Percentiles rank a stretch among this genome's conserved stretches.
Conservation (phyloP, 2,113 vertebrate genomes). For the Alethe castanea region DNA sequence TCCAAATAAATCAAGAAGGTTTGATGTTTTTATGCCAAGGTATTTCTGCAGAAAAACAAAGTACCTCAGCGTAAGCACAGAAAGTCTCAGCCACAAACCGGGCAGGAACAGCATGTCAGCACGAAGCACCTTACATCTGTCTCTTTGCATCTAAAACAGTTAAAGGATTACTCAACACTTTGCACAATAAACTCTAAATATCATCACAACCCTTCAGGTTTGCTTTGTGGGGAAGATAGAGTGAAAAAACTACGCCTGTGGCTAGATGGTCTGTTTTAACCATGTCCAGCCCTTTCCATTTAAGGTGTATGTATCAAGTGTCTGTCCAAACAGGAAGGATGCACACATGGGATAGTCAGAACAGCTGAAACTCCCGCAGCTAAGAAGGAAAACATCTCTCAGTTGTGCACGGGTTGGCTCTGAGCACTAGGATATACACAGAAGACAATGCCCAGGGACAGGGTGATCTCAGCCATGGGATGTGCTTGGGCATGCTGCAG, state of each 20-base stretch:
- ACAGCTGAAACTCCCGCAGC: conserved; percentile 15
- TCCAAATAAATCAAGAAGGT: background rate
- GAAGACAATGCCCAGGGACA: background rate
- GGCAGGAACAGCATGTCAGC: background rate
- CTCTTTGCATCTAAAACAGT: background rate
- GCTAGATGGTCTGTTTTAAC: background rate
- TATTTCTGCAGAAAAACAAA: background rate
- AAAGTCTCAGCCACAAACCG: background rate
- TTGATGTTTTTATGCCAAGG: background rate
- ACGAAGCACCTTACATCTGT: background rate
- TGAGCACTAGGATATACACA: background rate
- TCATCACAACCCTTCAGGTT: background rate
- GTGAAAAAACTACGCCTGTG: background rate
- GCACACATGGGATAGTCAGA: background rate
- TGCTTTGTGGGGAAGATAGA: rapidly evolving
- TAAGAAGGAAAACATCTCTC: background rate
- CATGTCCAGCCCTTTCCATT: background rate
- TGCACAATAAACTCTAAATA: background rate
- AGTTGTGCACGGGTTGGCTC: background rate
- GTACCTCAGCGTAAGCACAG: background rate
- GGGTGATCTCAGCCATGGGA: rapidly evolving
- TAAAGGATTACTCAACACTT: background rate
- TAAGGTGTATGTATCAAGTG: conserved; percentile 35
- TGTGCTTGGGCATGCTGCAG: rapidly evolving
- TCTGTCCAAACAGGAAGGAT: conserved; percentile 53